These are phyloP conservation scores for Entomobrya multifasciata DNA, from an alignment of 2,888 invertebrate species.

Conservation along the genomic window DNA sequence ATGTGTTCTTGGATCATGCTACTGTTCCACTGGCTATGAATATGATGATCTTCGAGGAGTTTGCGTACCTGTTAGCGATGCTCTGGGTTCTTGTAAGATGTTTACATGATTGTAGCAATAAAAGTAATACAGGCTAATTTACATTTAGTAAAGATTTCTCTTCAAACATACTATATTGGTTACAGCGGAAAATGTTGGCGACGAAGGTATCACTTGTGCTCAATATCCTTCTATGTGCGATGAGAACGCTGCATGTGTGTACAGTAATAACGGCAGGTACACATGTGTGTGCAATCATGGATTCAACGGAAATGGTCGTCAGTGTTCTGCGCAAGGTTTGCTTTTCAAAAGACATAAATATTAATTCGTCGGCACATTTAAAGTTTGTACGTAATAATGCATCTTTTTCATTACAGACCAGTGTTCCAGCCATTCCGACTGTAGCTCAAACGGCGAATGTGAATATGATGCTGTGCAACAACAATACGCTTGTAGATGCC, in stretches of 20 bases:
- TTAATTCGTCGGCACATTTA: neutral
- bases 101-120: neutral
- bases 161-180: neutral
- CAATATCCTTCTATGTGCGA: constrained; percentile 84
- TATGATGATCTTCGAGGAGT: constrained; percentile 81
- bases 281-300: constrained; percentile 90
- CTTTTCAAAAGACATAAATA: neutral
- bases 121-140: neutral
- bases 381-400: neutral
- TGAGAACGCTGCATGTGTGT: constrained; percentile 87
- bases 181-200: neutral
- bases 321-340: constrained; percentile 86
- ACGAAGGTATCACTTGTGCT: constrained; percentile 39
- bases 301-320: constrained; percentile 90
- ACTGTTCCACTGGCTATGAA: constrained; percentile 84
- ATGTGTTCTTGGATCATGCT: constrained; percentile 83
- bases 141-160: neutral
- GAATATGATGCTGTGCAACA: constrained; percentile 10
- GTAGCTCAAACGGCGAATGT: constrained; percentile 78
- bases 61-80: constrained; percentile 76
- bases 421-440: constrained; percentile 79
- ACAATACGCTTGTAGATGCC: constrained; percentile 18
- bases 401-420: constrained; percentile 74
- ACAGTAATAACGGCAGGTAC: constrained; percentile 82
- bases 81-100: constrained; percentile 28